A percentile compares a stretch with the other conserved stretches of the same genome.
Evolutionary conservation across 30 jellyfish, hydroid and myxozoan species (phyloP).

Genomic region (Rhopilema esculentum): DNA sequence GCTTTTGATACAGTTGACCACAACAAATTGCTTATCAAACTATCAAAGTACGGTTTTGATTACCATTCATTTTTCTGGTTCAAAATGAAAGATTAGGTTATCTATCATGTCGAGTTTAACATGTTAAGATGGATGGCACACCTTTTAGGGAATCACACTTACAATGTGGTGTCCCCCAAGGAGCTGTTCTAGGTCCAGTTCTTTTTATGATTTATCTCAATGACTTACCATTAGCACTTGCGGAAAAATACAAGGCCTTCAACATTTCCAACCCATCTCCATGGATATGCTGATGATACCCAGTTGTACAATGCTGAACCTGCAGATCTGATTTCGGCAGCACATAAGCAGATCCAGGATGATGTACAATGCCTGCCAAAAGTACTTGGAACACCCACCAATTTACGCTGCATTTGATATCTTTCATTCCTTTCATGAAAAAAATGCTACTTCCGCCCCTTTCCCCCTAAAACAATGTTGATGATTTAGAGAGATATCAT

Average conservation of each 20-base stretch:
- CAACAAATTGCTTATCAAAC: constrained; percentile 6
- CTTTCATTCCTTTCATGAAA: too few relatives aligned
- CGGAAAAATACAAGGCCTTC: constrained; percentile 63
- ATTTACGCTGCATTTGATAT: too few relatives aligned
- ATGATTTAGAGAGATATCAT: too few relatives aligned
- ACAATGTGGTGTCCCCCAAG: constrained; percentile 38
- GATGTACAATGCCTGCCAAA: too few relatives aligned
- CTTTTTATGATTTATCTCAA: constrained; percentile 37
- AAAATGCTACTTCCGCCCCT: too few relatives aligned
- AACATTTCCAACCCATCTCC: constrained; percentile 61
- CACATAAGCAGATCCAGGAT: constrained; percentile 73
- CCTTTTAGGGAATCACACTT: background rate
- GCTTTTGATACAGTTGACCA: constrained; percentile 39
- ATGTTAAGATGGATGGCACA: constrained; percentile 29
- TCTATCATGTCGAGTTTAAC: background rate
- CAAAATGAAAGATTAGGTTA: too few relatives aligned
- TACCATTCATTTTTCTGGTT: constrained; percentile 27
- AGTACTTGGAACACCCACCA: too few relatives aligned
- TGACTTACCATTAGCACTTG: constrained; percentile 58
- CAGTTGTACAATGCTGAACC: constrained; percentile 71
- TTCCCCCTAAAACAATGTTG: too few relatives aligned
- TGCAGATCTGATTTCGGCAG: constrained; percentile 43
- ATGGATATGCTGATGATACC: constrained; percentile 72
- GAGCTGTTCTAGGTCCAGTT: constrained; percentile 39
- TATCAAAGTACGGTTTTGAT: constrained; percentile 15